Evolutionary conservation across 2,888 invertebrate genomes (phyloP).

Genomic region (Endomychus coccineus): DNA sequence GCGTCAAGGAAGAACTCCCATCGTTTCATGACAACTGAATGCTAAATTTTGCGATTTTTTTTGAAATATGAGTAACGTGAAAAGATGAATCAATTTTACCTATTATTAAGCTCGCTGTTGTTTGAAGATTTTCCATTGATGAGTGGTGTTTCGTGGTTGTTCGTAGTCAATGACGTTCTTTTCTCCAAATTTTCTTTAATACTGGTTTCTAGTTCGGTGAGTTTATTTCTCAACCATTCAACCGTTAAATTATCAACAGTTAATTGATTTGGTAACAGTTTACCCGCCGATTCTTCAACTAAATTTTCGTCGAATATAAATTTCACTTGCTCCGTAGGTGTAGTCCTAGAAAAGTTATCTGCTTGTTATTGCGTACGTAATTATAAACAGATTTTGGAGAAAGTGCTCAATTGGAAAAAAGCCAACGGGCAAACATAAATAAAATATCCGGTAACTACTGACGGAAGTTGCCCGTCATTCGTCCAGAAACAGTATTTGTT

Average conservation of each 20-base stretch:
- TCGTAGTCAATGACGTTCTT: slow-evolving; percentile 32
- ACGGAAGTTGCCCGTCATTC: no score
- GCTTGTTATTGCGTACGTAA: neutral
- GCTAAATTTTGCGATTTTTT: no score
- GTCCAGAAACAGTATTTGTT: no score
- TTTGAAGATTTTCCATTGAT: slow-evolving; percentile 37
- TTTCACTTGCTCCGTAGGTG: slow-evolving; percentile 66
- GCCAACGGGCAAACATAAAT: neutral
- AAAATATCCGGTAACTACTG: no score
- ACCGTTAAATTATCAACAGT: slow-evolving; percentile 90
- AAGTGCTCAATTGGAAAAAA: neutral
- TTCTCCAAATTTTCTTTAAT: slow-evolving; percentile 72
- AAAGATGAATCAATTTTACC: no score
- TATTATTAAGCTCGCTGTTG: slow-evolving; percentile 34
- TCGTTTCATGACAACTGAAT: no score
- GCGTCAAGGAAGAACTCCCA: no score
- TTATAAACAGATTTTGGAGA: neutral
- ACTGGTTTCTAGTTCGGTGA: slow-evolving; percentile 70
- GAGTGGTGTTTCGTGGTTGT: slow-evolving; percentile 30
- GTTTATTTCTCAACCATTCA: slow-evolving; percentile 76
- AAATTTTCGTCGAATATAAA: slow-evolving; percentile 84
- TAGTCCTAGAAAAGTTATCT: slow-evolving; percentile 53
- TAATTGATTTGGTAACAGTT: slow-evolving; percentile 76
- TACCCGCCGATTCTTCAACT: slow-evolving; percentile 82
- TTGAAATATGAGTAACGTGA: no score